These are phyloP conservation scores for Cotesia glomerata DNA, from an alignment of 1,140 invertebrate genomes.

Conservation along the genomic window DNA sequence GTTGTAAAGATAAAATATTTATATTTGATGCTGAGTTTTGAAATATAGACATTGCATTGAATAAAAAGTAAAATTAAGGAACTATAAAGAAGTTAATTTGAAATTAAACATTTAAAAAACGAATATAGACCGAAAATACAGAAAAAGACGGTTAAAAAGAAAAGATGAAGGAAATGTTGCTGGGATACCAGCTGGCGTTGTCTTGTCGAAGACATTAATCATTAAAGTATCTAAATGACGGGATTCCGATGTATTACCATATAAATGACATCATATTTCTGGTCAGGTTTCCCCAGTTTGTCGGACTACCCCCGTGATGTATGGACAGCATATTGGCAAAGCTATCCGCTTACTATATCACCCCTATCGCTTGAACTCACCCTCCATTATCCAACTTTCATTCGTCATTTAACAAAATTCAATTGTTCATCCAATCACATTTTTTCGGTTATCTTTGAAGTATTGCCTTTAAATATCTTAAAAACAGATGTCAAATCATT, in stretches of 20 bases:
- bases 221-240: conserved; percentile 71
- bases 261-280: conserved; percentile 74
- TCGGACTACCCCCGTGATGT: conserved; percentile 60
- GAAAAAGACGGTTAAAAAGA: neutral
- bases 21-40: no score
- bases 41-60: no score
- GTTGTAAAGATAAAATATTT: no score
- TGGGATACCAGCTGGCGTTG: conserved; percentile 56
- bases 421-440: conserved; percentile 11
- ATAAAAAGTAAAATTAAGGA: accelerated
- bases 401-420: conserved; percentile 16
- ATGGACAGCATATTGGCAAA: conserved; percentile 63
- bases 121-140: no score
- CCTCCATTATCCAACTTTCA: conserved; percentile 24
- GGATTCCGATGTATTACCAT: conserved; percentile 72
- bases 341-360: conserved; percentile 53
- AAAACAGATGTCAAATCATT: no score
- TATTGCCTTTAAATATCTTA: no score
- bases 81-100: no score
- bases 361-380: conserved; percentile 52
- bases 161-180: conserved; percentile 3
- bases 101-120: no score
- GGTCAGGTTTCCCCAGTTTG: conserved; percentile 67
- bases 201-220: conserved; percentile 67
- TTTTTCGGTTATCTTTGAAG: neutral